A percentile compares a stretch with the other conserved stretches of the same genome.
These are phyloP conservation scores for Caenorhabditis doughertyi DNA, from an alignment of 2,888 invertebrate species.

Conservation along the genomic window DNA sequence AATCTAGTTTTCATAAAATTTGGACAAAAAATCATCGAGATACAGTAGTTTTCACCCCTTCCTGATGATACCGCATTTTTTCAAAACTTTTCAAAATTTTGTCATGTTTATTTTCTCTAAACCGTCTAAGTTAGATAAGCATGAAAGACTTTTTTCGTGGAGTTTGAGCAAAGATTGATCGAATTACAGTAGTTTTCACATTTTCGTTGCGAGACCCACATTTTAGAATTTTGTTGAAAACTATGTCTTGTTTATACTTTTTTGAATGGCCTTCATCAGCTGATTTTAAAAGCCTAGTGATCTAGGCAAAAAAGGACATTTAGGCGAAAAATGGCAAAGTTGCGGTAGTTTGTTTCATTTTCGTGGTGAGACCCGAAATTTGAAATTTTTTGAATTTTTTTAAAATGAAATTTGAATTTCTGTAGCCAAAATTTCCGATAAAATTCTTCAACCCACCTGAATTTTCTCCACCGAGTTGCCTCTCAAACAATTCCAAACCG, in stretches of 20 bases:
- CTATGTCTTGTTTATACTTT: neutral
- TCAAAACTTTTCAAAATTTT: no score
- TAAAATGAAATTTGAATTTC: neutral
- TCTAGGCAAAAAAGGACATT: no score
- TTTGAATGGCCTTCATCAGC: no score
- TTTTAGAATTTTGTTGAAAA: neutral
- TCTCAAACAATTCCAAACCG: slow-evolving; percentile 36
- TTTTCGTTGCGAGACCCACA: neutral
- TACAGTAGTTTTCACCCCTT: neutral
- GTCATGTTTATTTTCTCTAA: no score
- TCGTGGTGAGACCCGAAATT: neutral
- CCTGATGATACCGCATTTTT: no score
- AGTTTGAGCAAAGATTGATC: neutral
- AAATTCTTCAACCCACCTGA: slow-evolving; percentile 18
- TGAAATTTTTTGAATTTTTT: neutral
- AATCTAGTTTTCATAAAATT: neutral
- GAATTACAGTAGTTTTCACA: neutral
- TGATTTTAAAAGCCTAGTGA: no score
- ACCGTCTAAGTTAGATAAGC: no score
- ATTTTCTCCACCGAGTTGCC: slow-evolving; percentile 47
- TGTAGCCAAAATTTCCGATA: neutral
- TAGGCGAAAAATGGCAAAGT: no score
- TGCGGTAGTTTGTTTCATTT: neutral
- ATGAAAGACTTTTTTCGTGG: no score
- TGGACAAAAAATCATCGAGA: neutral